Conservation (phyloP, 2,888 invertebrate species). For the Escarpia spicata region DNA sequence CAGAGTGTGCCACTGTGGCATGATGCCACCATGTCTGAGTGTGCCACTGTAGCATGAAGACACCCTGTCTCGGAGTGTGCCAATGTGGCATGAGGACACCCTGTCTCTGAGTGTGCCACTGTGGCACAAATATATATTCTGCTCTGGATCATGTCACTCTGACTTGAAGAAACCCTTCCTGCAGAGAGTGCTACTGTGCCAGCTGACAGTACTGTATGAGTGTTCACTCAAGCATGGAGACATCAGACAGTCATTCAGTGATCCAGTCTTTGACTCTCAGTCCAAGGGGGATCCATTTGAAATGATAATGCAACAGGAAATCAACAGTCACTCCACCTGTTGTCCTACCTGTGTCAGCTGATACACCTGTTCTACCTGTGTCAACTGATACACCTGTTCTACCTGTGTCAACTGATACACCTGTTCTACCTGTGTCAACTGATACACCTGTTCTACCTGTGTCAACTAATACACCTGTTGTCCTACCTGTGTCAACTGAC, state of each 20-base stretch:
- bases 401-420: too few relatives aligned
- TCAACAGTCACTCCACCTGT: neutral
- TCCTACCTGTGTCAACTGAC: too few relatives aligned
- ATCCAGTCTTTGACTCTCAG: too few relatives aligned
- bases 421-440: too few relatives aligned
- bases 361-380: too few relatives aligned
- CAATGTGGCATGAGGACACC: neutral
- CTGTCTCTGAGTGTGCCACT: neutral
- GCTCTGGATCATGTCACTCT: neutral
- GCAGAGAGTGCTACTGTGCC: neutral
- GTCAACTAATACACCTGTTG: too few relatives aligned
- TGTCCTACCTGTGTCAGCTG: neutral
- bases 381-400: too few relatives aligned
- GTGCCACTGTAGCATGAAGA: neutral
- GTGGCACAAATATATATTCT: neutral
- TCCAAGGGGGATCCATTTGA: neutral
- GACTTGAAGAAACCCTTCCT: neutral
- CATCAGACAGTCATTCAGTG: neutral
- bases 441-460: too few relatives aligned
- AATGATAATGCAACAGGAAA: neutral
- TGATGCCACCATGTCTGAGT: neutral
- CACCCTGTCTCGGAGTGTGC: neutral
- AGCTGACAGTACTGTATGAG: neutral
- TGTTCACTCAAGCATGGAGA: neutral
- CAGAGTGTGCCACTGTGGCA: too few relatives aligned